Evolutionary conservation across 2,113 vertebrate genomes (phyloP).

Genomic region (Excalfactoria chinensis): DNA sequence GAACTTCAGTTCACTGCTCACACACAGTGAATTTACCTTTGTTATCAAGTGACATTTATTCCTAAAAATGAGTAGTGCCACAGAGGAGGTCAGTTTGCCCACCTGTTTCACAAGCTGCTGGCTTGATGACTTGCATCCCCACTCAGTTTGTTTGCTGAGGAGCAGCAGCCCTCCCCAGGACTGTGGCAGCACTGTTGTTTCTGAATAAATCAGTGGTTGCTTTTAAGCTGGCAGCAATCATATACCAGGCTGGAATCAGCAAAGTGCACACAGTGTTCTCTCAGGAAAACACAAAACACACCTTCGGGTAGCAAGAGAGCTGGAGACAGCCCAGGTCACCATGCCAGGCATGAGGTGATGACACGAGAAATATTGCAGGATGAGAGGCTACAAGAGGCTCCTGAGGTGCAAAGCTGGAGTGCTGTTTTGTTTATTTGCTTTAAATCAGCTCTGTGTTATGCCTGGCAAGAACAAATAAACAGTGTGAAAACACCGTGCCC

Average conservation of each 20-base stretch:
- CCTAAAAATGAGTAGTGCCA: neutral
- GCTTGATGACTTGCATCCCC: neutral
- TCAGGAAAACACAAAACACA: neutral
- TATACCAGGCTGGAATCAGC: neutral
- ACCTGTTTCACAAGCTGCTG: neutral
- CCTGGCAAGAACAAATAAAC: neutral
- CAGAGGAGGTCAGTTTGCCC: neutral
- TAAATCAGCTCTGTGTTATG: neutral
- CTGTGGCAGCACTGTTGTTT: fast-evolving
- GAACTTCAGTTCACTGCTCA: neutral
- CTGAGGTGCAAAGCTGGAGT: neutral
- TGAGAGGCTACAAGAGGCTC: neutral
- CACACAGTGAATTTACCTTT: neutral
- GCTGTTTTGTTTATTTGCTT: neutral
- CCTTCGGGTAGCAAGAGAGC: neutral
- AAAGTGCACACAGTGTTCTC: neutral
- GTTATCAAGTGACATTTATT: neutral
- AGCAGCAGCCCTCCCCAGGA: neutral
- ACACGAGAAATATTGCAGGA: neutral
- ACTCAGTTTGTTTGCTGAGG: fast-evolving
- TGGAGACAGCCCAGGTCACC: neutral
- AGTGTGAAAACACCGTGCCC: neutral
- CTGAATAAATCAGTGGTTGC: neutral
- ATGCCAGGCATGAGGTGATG: neutral
- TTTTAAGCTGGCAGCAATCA: neutral